phyloP scores from a whole-genome alignment of 1,140 invertebrate species.

The Drosophila repletoides region DNA sequence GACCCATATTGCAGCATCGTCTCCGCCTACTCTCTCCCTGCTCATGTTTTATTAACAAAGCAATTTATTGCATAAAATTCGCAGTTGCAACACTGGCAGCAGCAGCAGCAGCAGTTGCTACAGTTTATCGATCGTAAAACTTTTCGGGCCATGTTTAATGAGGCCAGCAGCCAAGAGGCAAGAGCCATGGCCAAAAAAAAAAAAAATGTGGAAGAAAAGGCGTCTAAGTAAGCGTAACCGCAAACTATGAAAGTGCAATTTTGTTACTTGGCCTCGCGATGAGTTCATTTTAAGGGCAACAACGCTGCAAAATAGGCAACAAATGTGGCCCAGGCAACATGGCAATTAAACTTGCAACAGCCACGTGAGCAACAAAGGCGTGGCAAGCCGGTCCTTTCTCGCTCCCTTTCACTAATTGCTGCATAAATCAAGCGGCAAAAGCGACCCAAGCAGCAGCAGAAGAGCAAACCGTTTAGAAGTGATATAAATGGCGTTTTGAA shows the following conservation, averaged over 20 bases:
- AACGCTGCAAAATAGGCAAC: constrained; percentile 39
- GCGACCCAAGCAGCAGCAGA: not conserved
- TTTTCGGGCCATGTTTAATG: constrained; percentile 36
- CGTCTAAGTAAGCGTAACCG: constrained; percentile 38
- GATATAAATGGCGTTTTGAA: constrained; percentile 26
- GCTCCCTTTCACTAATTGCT: constrained; percentile 59
- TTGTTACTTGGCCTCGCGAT: constrained; percentile 4
- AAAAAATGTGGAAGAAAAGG: not conserved
- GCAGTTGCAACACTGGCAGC: constrained; percentile 38
- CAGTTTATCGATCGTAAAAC: constrained; percentile 40
- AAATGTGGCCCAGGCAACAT: constrained; percentile 34
- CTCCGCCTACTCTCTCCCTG: constrained; percentile 26
- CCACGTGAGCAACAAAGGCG: constrained; percentile 12
- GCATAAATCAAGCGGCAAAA: constrained; percentile 74
- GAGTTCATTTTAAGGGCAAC: constrained; percentile 31
- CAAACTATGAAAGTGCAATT: constrained; percentile 45
- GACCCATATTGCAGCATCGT: constrained; percentile 59
- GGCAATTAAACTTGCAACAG: constrained; percentile 39
- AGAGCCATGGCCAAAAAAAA: constrained; percentile 31
- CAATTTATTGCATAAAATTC: constrained; percentile 79
- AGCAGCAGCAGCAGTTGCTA: not conserved
- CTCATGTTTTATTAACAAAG: constrained; percentile 77
- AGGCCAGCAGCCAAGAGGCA: constrained; percentile 29
- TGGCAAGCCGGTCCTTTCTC: constrained; percentile 13
- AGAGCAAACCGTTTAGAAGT: not conserved